Conservation (phyloP, 2,888 invertebrate genomes). For the Chrysotoxum bicinctum region DNA sequence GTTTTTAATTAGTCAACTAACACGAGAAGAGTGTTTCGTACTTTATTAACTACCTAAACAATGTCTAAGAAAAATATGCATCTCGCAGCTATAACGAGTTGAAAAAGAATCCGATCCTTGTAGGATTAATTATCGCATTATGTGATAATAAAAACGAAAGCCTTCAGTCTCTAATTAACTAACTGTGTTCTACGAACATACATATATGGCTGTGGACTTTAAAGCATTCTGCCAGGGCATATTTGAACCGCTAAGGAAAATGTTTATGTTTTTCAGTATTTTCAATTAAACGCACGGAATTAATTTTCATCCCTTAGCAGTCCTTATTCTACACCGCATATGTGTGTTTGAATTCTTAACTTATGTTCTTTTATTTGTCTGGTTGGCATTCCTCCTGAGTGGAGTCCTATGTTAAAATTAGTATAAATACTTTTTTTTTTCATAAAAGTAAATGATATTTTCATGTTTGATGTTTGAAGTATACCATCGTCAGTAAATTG, state of each 20-base stretch:
- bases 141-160: slow-evolving; percentile 75
- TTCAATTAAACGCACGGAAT: slow-evolving; percentile 57
- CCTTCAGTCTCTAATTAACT: slow-evolving; percentile 66
- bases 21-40: not conserved
- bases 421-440: slow-evolving; percentile 1
- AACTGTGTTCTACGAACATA: slow-evolving; percentile 45
- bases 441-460: slow-evolving; percentile 47
- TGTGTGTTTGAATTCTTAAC: slow-evolving; percentile 27
- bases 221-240: not conserved
- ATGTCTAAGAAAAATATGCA: slow-evolving; percentile 26
- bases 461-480: slow-evolving; percentile 23
- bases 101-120: slow-evolving; percentile 80
- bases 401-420: not conserved
- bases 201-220: too few relatives aligned
- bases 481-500: not conserved
- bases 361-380: slow-evolving; percentile 40
- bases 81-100: slow-evolving; percentile 34
- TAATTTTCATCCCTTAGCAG: slow-evolving; percentile 73
- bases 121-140: slow-evolving; percentile 82
- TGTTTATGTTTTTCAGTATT: slow-evolving; percentile 43
- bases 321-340: slow-evolving; percentile 78
- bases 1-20: not conserved
- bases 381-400: slow-evolving; percentile 43
- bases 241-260: slow-evolving; percentile 20
- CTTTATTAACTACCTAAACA: not conserved